Evolutionary conservation across 2,888 invertebrate species (phyloP).

Genomic region (Cryptosula pallasiana): DNA sequence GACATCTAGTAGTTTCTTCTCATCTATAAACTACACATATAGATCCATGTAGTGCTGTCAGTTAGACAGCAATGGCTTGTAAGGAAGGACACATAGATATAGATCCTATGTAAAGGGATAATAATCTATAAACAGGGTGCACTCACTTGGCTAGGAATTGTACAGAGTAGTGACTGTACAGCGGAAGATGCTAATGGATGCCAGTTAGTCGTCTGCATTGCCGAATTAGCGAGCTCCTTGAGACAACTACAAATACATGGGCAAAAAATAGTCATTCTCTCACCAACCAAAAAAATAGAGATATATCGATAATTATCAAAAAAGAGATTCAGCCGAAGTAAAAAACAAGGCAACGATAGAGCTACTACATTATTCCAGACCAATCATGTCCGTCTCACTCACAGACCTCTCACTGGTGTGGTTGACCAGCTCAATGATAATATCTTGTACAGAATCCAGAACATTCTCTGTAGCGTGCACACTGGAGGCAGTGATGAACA

Average conservation of each 20-base stretch:
- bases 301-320: no score
- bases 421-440: neutral
- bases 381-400: no score
- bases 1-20: neutral
- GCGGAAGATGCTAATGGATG: neutral
- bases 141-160: neutral
- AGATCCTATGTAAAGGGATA: no score
- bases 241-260: neutral
- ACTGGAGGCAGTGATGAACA: neutral
- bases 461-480: neutral
- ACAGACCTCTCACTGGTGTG: neutral
- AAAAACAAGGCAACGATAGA: no score
- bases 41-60: no score
- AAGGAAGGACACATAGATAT: neutral
- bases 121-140: neutral
- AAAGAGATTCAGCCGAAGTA: no score
- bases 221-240: neutral
- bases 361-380: no score
- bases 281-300: no score
- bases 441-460: neutral
- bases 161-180: slow-evolving; percentile 7
- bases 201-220: neutral
- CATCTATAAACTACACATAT: neutral
- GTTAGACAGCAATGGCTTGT: neutral
- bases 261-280: neutral